phyloP scores from a whole-genome alignment of 2,797 vertebrate species.

The Neopelma chrysocephalum region DNA sequence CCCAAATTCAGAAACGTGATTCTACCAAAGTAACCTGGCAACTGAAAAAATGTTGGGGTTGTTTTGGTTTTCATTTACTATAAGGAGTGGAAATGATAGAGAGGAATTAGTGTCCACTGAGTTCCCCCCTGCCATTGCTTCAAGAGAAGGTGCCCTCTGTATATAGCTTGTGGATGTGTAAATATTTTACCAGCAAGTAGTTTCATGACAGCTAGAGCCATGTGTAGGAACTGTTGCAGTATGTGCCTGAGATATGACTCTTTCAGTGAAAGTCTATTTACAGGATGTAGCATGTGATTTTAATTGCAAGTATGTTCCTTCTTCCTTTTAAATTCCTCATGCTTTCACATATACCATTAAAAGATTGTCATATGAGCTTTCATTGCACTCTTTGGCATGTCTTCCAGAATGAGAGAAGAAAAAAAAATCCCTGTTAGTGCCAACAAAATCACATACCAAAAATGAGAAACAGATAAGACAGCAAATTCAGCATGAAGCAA shows the following conservation, averaged over 20 bases:
- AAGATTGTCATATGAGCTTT: slow-evolving; percentile 31
- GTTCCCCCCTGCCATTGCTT: background rate
- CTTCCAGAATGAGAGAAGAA: slow-evolving; percentile 29
- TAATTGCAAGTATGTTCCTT: slow-evolving; percentile 53
- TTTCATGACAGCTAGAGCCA: background rate
- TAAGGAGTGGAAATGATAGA: background rate
- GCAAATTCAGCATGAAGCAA: slow-evolving; percentile 12
- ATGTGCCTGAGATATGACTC: slow-evolving; percentile 33
- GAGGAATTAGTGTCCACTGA: background rate
- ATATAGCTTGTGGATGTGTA: background rate
- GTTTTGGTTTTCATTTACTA: background rate
- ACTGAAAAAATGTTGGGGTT: background rate
- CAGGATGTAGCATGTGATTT: slow-evolving; percentile 44
- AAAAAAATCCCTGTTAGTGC: slow-evolving; percentile 20
- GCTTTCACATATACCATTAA: slow-evolving; percentile 38
- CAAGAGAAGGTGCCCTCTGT: background rate
- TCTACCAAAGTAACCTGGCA: background rate
- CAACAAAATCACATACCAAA: slow-evolving; percentile 54
- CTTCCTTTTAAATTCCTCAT: slow-evolving; percentile 25
- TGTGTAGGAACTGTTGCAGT: slow-evolving; percentile 10
- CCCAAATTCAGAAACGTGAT: background rate
- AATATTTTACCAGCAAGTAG: slow-evolving; percentile 5
- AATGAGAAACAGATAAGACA: slow-evolving; percentile 53
- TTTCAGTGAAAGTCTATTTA: slow-evolving; percentile 34
- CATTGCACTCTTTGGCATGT: slow-evolving; percentile 12